A percentile compares a stretch with the other conserved stretches of the same genome.
Conservation (phyloP, 2,113 vertebrate genomes). For the Cyphomyrus discorhynchus region DNA sequence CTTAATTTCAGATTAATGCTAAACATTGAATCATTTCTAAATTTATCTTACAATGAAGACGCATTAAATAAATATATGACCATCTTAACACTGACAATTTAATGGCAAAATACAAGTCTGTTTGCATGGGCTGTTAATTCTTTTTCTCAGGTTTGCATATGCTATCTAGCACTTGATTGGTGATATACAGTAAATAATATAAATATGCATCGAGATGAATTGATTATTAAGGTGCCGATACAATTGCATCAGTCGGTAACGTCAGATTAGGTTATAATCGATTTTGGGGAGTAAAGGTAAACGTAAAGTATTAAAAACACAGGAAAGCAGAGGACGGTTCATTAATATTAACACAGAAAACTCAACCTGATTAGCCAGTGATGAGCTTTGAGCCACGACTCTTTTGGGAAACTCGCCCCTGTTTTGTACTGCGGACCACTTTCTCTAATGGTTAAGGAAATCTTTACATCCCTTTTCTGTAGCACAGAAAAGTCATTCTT, state of each 20-base stretch:
- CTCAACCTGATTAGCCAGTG: neutral
- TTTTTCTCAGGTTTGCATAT: neutral
- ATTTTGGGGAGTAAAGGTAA: neutral
- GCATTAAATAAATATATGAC: neutral
- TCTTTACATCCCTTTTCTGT: neutral
- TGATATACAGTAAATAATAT: neutral
- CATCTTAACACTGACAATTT: neutral
- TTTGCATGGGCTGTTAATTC: neutral
- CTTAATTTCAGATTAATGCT: neutral
- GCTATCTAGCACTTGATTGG: neutral
- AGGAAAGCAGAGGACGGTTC: neutral
- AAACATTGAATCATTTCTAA: neutral
- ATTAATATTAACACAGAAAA: neutral
- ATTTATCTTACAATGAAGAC: neutral
- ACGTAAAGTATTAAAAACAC: neutral
- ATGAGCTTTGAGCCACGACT: neutral
- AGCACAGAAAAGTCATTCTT: neutral
- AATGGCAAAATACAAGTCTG: neutral
- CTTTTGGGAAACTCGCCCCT: neutral
- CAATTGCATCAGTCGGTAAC: neutral
- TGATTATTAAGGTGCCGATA: neutral
- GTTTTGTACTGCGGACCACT: neutral
- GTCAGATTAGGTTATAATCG: neutral
- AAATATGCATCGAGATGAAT: neutral
- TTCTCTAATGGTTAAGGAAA: neutral